These are phyloP conservation scores for Andinoacara biseriatus DNA, from an alignment of 2,113 vertebrate species.

Conservation along the genomic window DNA sequence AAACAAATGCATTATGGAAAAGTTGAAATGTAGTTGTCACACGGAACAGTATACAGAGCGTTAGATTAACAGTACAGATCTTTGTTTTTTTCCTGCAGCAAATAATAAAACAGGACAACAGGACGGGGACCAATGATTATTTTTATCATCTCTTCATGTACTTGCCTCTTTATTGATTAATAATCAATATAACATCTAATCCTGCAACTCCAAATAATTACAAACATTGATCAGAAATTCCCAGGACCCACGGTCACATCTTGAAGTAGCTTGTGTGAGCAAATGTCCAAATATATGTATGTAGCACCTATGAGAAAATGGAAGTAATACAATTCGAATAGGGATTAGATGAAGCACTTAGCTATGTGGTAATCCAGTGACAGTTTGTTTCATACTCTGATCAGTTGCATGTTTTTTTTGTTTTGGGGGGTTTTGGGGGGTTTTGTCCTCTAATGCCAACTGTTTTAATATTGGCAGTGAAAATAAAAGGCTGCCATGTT, in stretches of 20 bases:
- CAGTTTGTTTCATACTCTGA: neutral
- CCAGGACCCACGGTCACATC: neutral
- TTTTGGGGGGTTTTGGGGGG: too few relatives aligned
- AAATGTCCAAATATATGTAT: neutral
- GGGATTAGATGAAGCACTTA: neutral
- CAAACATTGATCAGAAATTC: neutral
- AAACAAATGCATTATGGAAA: neutral
- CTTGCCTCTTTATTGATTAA: neutral
- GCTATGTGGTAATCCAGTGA: neutral
- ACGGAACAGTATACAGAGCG: neutral
- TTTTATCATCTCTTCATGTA: neutral
- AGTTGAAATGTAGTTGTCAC: neutral
- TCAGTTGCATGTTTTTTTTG: neutral
- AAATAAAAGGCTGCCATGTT: neutral
- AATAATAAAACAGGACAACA: neutral
- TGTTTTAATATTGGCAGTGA: too few relatives aligned
- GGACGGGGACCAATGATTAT: fast-evolving
- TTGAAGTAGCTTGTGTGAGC: neutral
- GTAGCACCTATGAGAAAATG: too few relatives aligned
- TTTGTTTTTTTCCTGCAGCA: neutral
- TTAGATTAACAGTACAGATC: neutral
- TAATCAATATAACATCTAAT: neutral
- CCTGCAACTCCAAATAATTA: neutral
- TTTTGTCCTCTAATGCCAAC: neutral
- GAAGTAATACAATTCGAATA: neutral